These are phyloP conservation scores for Sturnus vulgaris DNA, from an alignment of 2,113 vertebrate species.

Conservation along the genomic window DNA sequence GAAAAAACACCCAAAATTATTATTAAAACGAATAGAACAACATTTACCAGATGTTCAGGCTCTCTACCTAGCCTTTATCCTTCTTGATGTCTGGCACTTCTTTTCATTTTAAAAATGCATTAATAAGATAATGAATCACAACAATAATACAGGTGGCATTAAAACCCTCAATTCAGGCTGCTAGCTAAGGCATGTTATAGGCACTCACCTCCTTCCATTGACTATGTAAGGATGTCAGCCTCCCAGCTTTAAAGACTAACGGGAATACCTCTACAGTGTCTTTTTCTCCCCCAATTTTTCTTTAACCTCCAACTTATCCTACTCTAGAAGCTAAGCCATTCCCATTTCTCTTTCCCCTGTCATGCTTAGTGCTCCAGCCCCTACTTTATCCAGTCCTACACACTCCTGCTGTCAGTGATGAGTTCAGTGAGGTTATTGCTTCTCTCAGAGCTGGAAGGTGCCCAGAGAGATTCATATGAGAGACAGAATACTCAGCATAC, in stretches of 20 bases:
- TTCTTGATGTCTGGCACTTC: not conserved
- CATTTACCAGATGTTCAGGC: not conserved
- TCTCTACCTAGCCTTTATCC: not conserved
- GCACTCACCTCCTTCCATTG: not conserved
- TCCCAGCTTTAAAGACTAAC: not conserved
- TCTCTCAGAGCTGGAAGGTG: not conserved
- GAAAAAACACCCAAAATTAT: not conserved
- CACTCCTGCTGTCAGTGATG: not conserved
- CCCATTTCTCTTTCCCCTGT: not conserved
- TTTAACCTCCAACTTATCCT: not conserved
- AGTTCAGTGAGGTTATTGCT: not conserved
- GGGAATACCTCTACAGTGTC: not conserved
- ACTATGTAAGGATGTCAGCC: not conserved
- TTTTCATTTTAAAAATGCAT: slow-evolving; percentile 1
- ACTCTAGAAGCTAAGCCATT: not conserved
- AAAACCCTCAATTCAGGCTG: slow-evolving; percentile 4
- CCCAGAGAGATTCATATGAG: not conserved
- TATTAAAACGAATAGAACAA: slow-evolving; percentile 10
- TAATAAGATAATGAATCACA: slow-evolving; percentile 14
- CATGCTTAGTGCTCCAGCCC: not conserved
- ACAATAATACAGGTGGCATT: slow-evolving; percentile 16
- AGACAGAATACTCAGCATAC: not conserved
- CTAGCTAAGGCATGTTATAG: not conserved
- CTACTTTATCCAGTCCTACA: not conserved
- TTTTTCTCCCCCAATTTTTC: not conserved